Evolutionary conservation across 2,888 invertebrate species (phyloP), one percentile per base, ranked within the genome.

Genomic region (Argyra leucocephala): DNA sequence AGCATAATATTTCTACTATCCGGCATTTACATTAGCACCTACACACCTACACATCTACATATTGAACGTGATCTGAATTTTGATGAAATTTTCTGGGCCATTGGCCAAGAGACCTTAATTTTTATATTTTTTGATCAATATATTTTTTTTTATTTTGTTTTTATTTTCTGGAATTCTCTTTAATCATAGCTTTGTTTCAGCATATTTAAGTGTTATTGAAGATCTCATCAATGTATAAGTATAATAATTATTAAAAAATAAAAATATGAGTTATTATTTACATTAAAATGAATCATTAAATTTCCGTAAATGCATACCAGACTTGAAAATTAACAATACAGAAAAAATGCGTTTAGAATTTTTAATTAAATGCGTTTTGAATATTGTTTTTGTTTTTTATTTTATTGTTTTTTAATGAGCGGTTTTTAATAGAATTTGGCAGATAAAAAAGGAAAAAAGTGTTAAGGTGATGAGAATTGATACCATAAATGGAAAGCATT

Each of bases 241-340:
- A 31, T 31, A 48, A 31, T 6, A 31, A 31, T 48, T 48, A 48
- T 48, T 31, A 37, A 37, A 2, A n/a, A 48, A 48, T 18, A 7
- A 48, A n/a, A 48, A 48, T 48, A 48, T 48, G 15, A 15, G 5
- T 48, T 48, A 18, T 48, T 48, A n/a, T 12, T 48, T 48, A 48
- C 48, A 48, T 18, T 48, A 48, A 48, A 18, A n/a, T 48, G 48
- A 48, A 12, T 48, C 48, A 48, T 48, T 48, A 48, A 48, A 18
- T 48, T 48, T 48, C 48, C 48, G 48, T 48, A 48, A 48, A 48
- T 48, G 48, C 48, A 48, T 48, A 18, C 48, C 48, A 48, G 48
- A 48, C 48, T 3, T 48, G 48, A 48, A 48, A 12, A n/a, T n/a
- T n/a, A n/a, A 18, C 48, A 48, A 18, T 48, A 10, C 18, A 48